Conservation (phyloP, 2,888 invertebrate species). For the Acleris cristana region DNA sequence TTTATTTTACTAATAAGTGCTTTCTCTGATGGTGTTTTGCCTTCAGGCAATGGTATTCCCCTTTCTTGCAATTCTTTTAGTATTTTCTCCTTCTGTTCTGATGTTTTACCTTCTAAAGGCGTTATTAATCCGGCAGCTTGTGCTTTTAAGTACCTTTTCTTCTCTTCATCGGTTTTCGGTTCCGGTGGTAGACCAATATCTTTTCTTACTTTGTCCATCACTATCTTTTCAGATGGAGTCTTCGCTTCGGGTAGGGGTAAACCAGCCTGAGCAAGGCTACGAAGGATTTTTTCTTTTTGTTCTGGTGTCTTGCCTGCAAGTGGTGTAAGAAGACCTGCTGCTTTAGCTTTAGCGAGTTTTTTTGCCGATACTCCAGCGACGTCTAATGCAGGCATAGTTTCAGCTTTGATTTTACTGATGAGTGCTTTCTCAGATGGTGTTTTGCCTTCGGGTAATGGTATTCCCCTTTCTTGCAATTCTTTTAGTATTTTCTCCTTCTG, state of each 20-base stretch:
- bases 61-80: neutral
- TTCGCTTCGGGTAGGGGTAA: neutral
- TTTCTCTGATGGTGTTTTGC: conserved; percentile 21
- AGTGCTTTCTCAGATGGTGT: too few relatives aligned
- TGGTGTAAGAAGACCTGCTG: too few relatives aligned
- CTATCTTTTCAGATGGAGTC: neutral
- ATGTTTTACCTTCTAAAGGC: neutral
- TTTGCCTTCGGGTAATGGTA: too few relatives aligned
- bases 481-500: too few relatives aligned
- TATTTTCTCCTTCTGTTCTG: neutral
- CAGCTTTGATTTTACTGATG: too few relatives aligned
- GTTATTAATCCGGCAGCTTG: too few relatives aligned
- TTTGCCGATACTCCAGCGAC: too few relatives aligned
- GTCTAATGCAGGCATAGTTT: too few relatives aligned
- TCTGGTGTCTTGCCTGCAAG: too few relatives aligned
- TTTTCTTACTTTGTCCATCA: neutral
- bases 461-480: too few relatives aligned
- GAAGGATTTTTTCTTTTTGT: neutral
- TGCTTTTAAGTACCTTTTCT: neutral
- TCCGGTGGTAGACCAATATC: neutral
- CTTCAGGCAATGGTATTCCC: neutral
- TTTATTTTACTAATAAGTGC: conserved; percentile 22
- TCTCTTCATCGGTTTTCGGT: neutral
- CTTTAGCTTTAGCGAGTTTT: too few relatives aligned
- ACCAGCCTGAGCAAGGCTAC: neutral